Evolutionary conservation across 2,113 vertebrate species (phyloP).

Genomic region (Neotoma lepida): DNA sequence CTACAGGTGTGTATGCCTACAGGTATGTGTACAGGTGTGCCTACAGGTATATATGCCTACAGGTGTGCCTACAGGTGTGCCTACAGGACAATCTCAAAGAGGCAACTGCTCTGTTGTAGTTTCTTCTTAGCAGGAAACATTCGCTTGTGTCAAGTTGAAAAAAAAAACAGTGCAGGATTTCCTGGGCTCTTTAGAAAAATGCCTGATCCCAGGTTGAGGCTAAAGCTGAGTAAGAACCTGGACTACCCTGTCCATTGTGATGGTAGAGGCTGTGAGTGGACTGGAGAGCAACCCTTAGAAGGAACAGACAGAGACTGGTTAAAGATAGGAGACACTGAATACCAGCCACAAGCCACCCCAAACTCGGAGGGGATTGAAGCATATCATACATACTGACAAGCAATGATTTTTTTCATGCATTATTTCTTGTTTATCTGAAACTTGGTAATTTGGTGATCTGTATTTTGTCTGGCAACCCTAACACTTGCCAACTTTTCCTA

Average conservation of each 20-base stretch:
- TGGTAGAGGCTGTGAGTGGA: neutral
- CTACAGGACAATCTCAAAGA: neutral
- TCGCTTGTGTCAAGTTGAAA: neutral
- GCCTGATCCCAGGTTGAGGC: neutral
- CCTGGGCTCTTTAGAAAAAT: neutral
- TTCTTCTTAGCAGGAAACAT: neutral
- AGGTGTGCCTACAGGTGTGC: neutral
- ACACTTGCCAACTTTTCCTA: neutral
- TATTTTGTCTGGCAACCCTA: neutral
- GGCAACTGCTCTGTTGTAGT: neutral
- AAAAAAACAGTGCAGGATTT: neutral
- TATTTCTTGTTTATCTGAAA: constrained; percentile 16
- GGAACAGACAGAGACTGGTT: neutral
- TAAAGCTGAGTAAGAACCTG: neutral
- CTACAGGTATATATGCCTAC: no score
- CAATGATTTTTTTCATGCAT: neutral
- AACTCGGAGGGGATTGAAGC: neutral
- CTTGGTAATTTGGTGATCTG: neutral
- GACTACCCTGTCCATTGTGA: neutral
- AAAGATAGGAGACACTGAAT: neutral
- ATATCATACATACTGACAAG: neutral
- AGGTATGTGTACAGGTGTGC: no score
- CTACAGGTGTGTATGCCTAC: no score
- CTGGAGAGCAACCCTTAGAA: neutral
- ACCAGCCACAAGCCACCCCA: neutral